These are phyloP conservation scores for Benitochromis conjunctus DNA, from an alignment of 2,113 vertebrate species.

Conservation along the genomic window DNA sequence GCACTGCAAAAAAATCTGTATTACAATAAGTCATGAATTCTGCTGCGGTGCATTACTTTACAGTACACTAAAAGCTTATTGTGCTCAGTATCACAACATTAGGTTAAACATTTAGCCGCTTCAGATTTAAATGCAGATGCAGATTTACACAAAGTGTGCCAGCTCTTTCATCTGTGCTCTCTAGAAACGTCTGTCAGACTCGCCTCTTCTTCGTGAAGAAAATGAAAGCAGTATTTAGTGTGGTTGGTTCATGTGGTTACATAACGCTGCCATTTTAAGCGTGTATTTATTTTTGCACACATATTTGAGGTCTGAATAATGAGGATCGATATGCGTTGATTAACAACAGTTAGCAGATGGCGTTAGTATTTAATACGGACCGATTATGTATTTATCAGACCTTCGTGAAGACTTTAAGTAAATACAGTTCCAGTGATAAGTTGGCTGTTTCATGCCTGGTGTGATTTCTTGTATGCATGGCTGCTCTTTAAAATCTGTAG, in stretches of 20 bases:
- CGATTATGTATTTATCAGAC: background rate
- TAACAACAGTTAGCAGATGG: background rate
- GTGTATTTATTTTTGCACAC: background rate
- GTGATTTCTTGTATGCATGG: background rate
- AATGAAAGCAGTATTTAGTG: background rate
- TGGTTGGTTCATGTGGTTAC: background rate
- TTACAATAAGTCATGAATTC: background rate
- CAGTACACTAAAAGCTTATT: background rate
- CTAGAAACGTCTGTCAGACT: background rate
- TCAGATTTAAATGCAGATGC: accelerated
- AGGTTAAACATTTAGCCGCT: background rate
- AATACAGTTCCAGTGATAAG: background rate
- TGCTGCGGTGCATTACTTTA: accelerated
- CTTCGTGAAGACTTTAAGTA: background rate
- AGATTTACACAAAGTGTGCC: background rate
- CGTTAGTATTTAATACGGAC: background rate
- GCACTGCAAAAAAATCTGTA: background rate
- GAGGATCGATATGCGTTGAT: background rate
- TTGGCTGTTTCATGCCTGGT: background rate
- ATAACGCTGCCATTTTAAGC: background rate
- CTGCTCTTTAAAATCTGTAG: background rate
- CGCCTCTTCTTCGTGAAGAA: background rate
- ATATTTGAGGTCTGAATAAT: accelerated
- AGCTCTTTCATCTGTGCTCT: background rate
- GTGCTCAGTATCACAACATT: background rate